Percentiles rank a stretch among this genome's conserved stretches.
These are phyloP conservation scores for Aphidius ervi DNA, from an alignment of 1,140 invertebrate genomes.

Conservation along the genomic window DNA sequence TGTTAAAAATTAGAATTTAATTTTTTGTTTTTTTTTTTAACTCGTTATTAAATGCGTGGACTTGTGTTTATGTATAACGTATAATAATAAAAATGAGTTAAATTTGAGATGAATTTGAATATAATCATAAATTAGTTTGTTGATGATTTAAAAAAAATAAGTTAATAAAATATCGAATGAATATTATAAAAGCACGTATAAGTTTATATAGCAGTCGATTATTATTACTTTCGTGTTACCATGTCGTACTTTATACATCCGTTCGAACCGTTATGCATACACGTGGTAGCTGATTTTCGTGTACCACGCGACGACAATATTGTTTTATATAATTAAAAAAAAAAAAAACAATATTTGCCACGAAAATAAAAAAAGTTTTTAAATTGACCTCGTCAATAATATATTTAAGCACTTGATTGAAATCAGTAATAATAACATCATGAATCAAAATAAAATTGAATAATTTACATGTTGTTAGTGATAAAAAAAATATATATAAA, in stretches of 20 bases:
- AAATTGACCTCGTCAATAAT: constrained; percentile 10
- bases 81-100: too few species aligned
- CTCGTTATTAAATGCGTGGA: too few species aligned
- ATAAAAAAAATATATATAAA: too few species aligned
- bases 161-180: too few species aligned
- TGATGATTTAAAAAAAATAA: too few species aligned
- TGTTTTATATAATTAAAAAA: constrained; percentile 3
- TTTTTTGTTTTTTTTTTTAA: too few species aligned
- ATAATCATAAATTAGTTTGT: too few species aligned
- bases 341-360: constrained; percentile 8
- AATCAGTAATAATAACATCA: constrained; percentile 4
- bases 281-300: constrained; percentile 6
- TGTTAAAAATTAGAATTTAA: too few species aligned
- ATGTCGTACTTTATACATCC: constrained; percentile 1
- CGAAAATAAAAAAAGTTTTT: neutral
- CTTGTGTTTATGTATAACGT: too few species aligned
- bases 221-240: constrained; percentile 15
- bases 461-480: too few species aligned
- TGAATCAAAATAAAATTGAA: neutral
- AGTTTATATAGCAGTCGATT: neutral
- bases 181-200: constrained; percentile 2
- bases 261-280: constrained; percentile 16
- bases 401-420: constrained; percentile 5
- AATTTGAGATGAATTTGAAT: too few species aligned
- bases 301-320: constrained; percentile 15